These are phyloP conservation scores for Leptodactylus fallax DNA, from an alignment of 2,797 vertebrate genomes.

Conservation along the genomic window DNA sequence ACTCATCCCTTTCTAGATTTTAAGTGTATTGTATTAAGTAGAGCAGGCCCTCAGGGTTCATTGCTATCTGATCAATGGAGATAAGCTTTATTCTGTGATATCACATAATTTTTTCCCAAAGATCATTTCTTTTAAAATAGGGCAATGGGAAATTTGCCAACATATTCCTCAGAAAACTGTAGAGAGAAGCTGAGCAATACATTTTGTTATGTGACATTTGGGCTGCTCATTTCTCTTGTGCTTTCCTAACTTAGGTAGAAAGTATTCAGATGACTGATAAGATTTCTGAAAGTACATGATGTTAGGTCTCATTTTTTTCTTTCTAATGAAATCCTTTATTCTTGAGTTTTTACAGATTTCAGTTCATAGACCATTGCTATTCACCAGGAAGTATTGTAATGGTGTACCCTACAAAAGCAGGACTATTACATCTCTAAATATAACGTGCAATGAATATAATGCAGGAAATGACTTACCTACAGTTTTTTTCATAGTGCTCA, in stretches of 20 bases:
- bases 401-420: conserved; percentile 1
- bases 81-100: not conserved
- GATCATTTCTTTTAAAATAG: conserved; percentile 31
- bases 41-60: not conserved
- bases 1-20: not conserved
- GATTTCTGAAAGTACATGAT: conserved; percentile 46
- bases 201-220: conserved; percentile 37
- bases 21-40: not conserved
- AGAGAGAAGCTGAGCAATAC: conserved; percentile 32
- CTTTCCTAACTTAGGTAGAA: conserved; percentile 21
- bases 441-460: not conserved
- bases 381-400: conserved; percentile 4
- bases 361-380: not conserved
- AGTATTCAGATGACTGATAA: conserved; percentile 50
- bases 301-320: conserved; percentile 30
- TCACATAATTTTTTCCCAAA: not conserved
- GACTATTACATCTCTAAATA: not conserved
- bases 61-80: conserved; percentile 7
- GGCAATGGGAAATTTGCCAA: conserved; percentile 16
- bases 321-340: conserved; percentile 14
- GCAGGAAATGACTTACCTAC: not conserved
- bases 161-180: conserved; percentile 16
- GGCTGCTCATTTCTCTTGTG: conserved; percentile 41
- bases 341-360: not conserved
- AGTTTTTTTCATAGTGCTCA: not conserved